phyloP scores from a whole-genome alignment of 2,888 invertebrate species.

The Melanotus villosus region DNA sequence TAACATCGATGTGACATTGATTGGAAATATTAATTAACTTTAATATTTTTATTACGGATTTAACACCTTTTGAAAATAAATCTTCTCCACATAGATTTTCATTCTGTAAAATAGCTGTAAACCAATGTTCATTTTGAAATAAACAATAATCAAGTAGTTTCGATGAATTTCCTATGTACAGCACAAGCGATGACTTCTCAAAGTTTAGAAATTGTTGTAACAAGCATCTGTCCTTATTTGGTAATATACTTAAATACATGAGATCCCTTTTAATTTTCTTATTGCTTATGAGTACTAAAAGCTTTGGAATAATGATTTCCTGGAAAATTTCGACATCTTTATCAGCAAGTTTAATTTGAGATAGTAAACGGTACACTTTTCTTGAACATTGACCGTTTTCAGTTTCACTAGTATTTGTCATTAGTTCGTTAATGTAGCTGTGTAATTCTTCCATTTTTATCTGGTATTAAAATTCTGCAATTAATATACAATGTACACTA shows the following conservation, averaged over 20 bases:
- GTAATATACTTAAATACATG: constrained; percentile 47
- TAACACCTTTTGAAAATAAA: constrained; percentile 39
- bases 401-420: constrained; percentile 1
- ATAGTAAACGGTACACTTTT: constrained; percentile 37
- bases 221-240: constrained; percentile 39
- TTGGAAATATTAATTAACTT: constrained; percentile 59
- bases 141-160: constrained; percentile 61
- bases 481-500: too few species aligned
- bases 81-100: constrained; percentile 44
- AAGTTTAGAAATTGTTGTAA: constrained; percentile 49
- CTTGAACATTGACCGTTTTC: constrained; percentile 13
- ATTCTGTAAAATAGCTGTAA: constrained; percentile 58
- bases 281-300: constrained; percentile 37
- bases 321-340: constrained; percentile 26
- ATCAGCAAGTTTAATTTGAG: constrained; percentile 23
- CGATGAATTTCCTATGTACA: constrained; percentile 57
- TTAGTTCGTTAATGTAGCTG: constrained; percentile 31
- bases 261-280: constrained; percentile 45
- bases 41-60: constrained; percentile 50
- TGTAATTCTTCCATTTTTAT: constrained; percentile 43
- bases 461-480: too few species aligned
- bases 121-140: constrained; percentile 63
- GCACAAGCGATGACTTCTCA: constrained; percentile 54
- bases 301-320: constrained; percentile 38
- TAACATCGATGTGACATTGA: constrained; percentile 48